Conservation (phyloP, 2,797 vertebrate species). For the Triplophysa bombifrons region DNA sequence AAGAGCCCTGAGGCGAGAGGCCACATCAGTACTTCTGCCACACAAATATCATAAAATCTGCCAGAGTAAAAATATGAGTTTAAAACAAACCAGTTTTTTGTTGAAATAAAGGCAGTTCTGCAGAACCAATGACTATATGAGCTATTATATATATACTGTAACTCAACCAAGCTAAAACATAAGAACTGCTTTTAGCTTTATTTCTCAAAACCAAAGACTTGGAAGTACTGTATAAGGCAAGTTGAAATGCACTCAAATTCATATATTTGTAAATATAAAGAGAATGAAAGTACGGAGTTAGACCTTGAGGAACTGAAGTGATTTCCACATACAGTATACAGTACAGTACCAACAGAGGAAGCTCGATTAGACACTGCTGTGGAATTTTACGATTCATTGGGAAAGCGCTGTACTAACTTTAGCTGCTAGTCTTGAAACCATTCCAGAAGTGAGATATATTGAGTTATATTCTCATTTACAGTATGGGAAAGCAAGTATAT, state of each 20-base stretch:
- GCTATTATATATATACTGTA: not conserved
- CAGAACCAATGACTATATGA: not conserved
- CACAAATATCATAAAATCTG: not conserved
- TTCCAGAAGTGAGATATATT: not conserved
- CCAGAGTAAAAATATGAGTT: not conserved
- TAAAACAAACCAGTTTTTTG: not conserved
- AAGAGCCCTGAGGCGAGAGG: conserved; percentile 1
- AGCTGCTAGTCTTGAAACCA: not conserved
- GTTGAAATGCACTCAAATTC: not conserved
- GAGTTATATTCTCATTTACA: conserved; percentile 18
- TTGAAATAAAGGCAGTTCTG: not conserved
- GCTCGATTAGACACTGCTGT: not conserved
- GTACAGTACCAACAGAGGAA: not conserved
- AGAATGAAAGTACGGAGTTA: not conserved
- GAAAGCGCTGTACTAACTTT: not conserved
- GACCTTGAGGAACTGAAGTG: not conserved
- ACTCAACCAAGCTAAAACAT: too few species aligned
- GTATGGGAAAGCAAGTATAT: not conserved
- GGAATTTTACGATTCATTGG: conserved; percentile 1
- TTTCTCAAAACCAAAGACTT: not conserved
- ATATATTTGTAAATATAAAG: not conserved
- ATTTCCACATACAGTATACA: not conserved
- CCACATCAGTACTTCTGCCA: not conserved
- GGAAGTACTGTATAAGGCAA: not conserved
- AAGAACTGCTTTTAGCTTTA: too few species aligned